Percentiles rank a stretch among this genome's conserved stretches.
Conservation (phyloP, 2,113 vertebrate species). For the Atractosteus spatula region DNA sequence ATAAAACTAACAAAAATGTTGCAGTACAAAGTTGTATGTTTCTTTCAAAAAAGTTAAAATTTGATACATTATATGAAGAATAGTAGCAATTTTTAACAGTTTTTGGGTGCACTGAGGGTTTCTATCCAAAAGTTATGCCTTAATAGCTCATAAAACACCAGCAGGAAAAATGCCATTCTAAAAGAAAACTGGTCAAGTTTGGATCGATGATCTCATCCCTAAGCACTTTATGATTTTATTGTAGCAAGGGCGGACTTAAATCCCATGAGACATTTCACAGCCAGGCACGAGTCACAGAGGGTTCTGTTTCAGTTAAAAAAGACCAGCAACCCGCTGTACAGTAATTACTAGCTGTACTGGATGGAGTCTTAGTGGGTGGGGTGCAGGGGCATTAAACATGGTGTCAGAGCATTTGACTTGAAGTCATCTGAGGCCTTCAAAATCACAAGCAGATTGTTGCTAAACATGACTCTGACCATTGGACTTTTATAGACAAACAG, state of each 20-base stretch:
- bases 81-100: background rate
- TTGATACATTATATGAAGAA: background rate
- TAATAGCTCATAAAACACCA: background rate
- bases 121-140: background rate
- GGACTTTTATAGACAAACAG: background rate
- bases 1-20: no score
- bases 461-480: background rate
- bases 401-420: background rate
- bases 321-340: background rate
- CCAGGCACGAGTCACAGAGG: background rate
- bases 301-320: background rate
- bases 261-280: background rate
- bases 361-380: background rate
- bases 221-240: background rate
- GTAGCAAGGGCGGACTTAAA: background rate
- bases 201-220: slow-evolving; percentile 2
- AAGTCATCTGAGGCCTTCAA: slow-evolving; percentile 2
- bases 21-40: no score
- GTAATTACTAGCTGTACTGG: background rate
- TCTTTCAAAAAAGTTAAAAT: no score
- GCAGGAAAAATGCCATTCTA: background rate
- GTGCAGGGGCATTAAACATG: no score
- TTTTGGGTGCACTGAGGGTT: background rate
- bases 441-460: slow-evolving; percentile 23
- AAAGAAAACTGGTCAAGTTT: background rate